A percentile compares a stretch with the other conserved stretches of the same genome.
phyloP scores from a whole-genome alignment of 2,113 vertebrate genomes.

The Corynorhinus townsendii region DNA sequence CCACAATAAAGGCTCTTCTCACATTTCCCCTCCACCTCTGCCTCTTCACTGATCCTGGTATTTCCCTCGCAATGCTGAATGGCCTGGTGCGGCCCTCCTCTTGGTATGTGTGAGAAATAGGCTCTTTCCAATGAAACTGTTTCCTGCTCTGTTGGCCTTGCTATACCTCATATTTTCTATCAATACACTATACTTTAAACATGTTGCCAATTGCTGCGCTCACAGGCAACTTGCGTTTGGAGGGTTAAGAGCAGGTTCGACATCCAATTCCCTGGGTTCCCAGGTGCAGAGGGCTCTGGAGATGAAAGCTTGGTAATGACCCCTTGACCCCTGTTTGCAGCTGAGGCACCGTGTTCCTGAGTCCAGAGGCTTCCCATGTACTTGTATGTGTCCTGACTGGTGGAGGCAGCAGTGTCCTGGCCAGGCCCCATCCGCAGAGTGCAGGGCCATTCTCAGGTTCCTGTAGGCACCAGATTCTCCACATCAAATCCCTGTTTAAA shows the following conservation, averaged over 20 bases:
- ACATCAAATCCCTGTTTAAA: neutral
- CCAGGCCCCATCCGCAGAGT: neutral
- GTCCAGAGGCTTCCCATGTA: too few relatives aligned
- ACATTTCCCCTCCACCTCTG: neutral
- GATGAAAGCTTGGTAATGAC: too few relatives aligned
- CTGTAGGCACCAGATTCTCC: neutral
- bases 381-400: neutral
- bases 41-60: neutral
- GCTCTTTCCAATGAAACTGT: neutral
- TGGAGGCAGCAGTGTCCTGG: neutral
- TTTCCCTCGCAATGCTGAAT: neutral
- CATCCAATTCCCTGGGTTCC: neutral
- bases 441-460: neutral
- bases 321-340: neutral
- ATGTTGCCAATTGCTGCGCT: neutral
- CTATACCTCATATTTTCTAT: neutral
- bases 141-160: neutral
- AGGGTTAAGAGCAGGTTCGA: neutral
- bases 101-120: neutral
- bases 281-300: neutral
- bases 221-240: neutral
- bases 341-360: neutral
- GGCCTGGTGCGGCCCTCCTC: neutral
- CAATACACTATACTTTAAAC: neutral
- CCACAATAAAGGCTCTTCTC: neutral